A percentile compares a stretch with the other conserved stretches of the same genome.
Conservation (phyloP, 1,140 invertebrate genomes). For the Steinernema feltiae region DNA sequence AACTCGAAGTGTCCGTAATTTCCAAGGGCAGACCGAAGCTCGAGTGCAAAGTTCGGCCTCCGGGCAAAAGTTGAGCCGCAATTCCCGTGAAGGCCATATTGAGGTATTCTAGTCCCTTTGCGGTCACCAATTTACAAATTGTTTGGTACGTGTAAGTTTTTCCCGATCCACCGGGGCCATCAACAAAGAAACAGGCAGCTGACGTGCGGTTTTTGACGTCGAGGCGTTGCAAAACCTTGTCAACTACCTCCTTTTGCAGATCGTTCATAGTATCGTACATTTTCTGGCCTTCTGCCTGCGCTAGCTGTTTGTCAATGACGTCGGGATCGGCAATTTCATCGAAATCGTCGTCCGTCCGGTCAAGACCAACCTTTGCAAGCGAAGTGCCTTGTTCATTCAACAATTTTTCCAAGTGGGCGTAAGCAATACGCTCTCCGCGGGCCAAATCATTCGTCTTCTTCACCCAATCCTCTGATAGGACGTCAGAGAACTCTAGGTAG, state of each 20-base stretch:
- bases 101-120: conserved; percentile 18
- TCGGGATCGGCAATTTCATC: conserved; percentile 19
- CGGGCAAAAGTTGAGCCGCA: too few relatives aligned
- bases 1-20: background rate
- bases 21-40: too few relatives aligned
- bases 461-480: conserved; percentile 30
- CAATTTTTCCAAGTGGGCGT: conserved; percentile 23
- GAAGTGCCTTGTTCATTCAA: conserved; percentile 13
- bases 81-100: too few relatives aligned
- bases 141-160: conserved; percentile 27
- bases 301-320: conserved; percentile 29
- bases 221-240: too few relatives aligned
- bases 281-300: conserved; percentile 17
- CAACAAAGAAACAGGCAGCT: too few relatives aligned
- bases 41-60: too few relatives aligned
- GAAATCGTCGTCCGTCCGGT: conserved; percentile 24
- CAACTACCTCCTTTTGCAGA: too few relatives aligned
- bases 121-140: conserved; percentile 23
- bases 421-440: conserved; percentile 18
- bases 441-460: too few relatives aligned
- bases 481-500: conserved; percentile 25
- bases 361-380: background rate
- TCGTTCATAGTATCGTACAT: conserved; percentile 19
- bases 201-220: too few relatives aligned
- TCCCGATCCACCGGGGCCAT: too few relatives aligned